Evolutionary conservation across 2,888 invertebrate species (phyloP).

Genomic region (Aradus depressus): DNA sequence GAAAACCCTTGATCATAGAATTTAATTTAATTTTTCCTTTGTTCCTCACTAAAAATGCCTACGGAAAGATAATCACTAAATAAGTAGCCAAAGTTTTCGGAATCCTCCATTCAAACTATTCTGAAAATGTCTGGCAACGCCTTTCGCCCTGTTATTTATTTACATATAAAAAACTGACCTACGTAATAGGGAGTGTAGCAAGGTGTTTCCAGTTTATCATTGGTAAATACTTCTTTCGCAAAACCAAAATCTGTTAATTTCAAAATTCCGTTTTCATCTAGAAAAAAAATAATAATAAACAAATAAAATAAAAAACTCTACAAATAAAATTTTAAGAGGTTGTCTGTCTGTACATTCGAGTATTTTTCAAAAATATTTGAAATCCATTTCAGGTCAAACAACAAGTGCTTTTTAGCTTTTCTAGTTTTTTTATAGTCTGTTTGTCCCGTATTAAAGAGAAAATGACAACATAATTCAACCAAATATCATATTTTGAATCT

Average conservation of each 20-base stretch:
- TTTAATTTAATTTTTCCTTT: too few species aligned
- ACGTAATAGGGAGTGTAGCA: slow-evolving; percentile 99
- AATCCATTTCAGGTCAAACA: too few species aligned
- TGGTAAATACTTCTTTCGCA: slow-evolving; percentile 83
- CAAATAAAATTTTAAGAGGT: background rate
- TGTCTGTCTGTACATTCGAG: too few species aligned
- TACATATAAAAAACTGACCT: slow-evolving; percentile 31
- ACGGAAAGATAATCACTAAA: background rate
- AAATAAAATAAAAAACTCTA: background rate
- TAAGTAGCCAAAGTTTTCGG: background rate
- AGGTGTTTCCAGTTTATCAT: slow-evolving; percentile 88
- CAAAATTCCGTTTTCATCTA: slow-evolving; percentile 59
- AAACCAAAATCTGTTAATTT: slow-evolving; percentile 99
- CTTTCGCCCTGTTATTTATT: background rate
- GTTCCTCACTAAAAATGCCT: background rate
- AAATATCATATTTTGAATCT: too few species aligned
- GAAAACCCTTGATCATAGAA: too few species aligned
- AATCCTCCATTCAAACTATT: slow-evolving; percentile 8
- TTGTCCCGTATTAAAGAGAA: background rate
- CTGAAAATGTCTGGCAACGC: too few species aligned
- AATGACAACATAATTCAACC: background rate
- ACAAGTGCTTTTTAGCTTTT: too few species aligned
- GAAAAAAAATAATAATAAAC: slow-evolving; percentile 26
- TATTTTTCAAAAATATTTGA: too few species aligned
- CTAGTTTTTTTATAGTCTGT: too few species aligned